Base-by-base conservation (phyloP, 2,113 vertebrate species). In the Indicator indicator region DNA sequence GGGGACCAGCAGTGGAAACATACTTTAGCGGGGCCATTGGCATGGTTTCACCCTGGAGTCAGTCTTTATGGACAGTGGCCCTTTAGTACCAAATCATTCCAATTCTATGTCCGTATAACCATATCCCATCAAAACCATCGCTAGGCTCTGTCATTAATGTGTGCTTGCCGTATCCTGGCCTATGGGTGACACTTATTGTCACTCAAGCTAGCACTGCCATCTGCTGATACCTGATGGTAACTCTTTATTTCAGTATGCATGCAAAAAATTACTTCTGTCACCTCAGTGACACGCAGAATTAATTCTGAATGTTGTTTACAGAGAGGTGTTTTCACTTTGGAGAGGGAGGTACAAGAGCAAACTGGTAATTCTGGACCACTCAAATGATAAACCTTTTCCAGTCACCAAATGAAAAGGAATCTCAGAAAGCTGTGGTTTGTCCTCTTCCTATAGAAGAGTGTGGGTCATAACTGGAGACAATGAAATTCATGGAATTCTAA, bases 171-270 rank as follows among this genome's bases (percentile, higher is more conserved):
- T 10, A 2, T 58, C 42, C 52, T 21, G 54, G 75, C 55, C 55
- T 10, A 21, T 10, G 55, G 74, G 48, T 67, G 91, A 26, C 18
- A 1, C 64, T 60, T 73, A 56, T 21, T 93, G 89, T 92, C 80
- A 48, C 88, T 94, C 89, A 82, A 75, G 70, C 81, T 46, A 62
- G 93, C 93, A 93, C 91, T 97, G 98, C 97, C 98, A 97, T 88
- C 98, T 97, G 75, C 97, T 95, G 98, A 94, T 85, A 46, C 40
- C 9, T 9, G 89, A 4, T 52, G 65, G 96, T 65, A 98, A 64
- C 83, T 94, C 69, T 23, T 26, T 8, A 7, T 6, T 46, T 46
- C 11, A 24, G 40, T 1, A 21, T 1, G 8, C 23, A 11, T 56
- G 40, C 27, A n/a, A 77, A 62, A 46, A 8, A 7, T 4, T 6